Evolutionary conservation across 2,888 invertebrate genomes (phyloP).

Genomic region (Stenodera caucasica): DNA sequence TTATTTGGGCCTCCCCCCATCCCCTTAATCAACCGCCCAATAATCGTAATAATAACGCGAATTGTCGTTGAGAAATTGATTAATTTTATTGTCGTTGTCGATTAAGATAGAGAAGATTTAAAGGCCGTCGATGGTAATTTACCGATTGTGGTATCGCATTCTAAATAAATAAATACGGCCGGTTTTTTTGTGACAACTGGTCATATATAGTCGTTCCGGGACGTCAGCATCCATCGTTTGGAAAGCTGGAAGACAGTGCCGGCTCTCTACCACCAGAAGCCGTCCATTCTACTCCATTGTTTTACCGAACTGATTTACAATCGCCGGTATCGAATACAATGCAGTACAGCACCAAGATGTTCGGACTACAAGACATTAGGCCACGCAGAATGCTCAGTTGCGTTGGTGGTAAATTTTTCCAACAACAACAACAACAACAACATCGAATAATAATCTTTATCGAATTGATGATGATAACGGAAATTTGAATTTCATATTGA

Average conservation of each 20-base stretch:
- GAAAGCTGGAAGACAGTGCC: slow-evolving; percentile 16
- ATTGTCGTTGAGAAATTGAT: slow-evolving; percentile 6
- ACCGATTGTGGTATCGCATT: slow-evolving; percentile 30
- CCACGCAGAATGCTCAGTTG: not conserved
- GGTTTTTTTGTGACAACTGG: slow-evolving; percentile 23
- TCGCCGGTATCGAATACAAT: slow-evolving; percentile 49
- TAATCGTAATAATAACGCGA: slow-evolving; percentile 1
- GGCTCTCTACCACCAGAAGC: slow-evolving; percentile 28
- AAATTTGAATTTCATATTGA: slow-evolving; percentile 14
- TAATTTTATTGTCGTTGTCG: slow-evolving; percentile 16
- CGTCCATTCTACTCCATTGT: slow-evolving; percentile 42
- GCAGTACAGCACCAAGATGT: slow-evolving; percentile 45
- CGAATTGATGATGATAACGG: too few relatives aligned
- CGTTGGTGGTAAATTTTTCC: too few relatives aligned
- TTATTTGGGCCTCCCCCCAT: too few relatives aligned
- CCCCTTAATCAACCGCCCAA: not conserved
- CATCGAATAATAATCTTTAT: too few relatives aligned
- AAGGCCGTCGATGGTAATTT: slow-evolving; percentile 28
- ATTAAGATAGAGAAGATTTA: slow-evolving; percentile 28
- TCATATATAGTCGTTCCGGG: slow-evolving; percentile 31
- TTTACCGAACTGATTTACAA: slow-evolving; percentile 50
- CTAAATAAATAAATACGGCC: slow-evolving; percentile 33
- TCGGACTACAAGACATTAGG: slow-evolving; percentile 24
- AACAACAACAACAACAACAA: too few relatives aligned
- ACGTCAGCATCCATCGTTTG: slow-evolving; percentile 26